These are phyloP conservation scores for Agrochola macilenta DNA, from an alignment of 2,888 invertebrate species.

Conservation along the genomic window DNA sequence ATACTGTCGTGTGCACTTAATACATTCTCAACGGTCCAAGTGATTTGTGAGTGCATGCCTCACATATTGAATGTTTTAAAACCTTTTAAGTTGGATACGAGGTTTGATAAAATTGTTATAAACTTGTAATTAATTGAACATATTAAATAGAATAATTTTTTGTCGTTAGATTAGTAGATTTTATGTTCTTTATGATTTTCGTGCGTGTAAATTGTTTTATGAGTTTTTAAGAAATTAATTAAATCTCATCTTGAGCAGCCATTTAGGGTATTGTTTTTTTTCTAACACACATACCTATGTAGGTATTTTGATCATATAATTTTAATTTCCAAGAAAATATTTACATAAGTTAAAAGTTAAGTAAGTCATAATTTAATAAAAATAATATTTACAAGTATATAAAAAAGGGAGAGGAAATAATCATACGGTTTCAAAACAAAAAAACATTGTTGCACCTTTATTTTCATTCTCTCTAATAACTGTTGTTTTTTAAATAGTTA, in stretches of 20 bases:
- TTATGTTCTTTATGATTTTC: slow-evolving; percentile 25
- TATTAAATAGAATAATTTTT: slow-evolving; percentile 77
- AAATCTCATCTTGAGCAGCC: background rate
- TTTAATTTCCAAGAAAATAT: too few relatives aligned
- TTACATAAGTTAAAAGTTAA: too few relatives aligned
- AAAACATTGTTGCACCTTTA: too few relatives aligned
- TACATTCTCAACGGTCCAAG: slow-evolving; percentile 62
- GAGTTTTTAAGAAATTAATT: background rate
- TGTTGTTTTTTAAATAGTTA: background rate
- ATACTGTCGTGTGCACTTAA: slow-evolving; percentile 25
- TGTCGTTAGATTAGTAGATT: slow-evolving; percentile 47
- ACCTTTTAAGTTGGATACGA: slow-evolving; percentile 85
- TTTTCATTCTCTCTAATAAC: background rate
- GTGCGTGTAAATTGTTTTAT: slow-evolving; percentile 32
- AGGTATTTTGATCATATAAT: too few relatives aligned
- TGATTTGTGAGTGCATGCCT: slow-evolving; percentile 84
- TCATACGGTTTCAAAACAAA: too few relatives aligned
- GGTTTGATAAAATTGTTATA: slow-evolving; percentile 82
- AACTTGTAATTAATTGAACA: slow-evolving; percentile 86
- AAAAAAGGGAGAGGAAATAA: too few relatives aligned
- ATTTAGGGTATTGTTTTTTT: background rate
- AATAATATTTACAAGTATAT: too few relatives aligned
- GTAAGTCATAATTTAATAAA: too few relatives aligned
- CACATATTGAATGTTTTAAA: slow-evolving; percentile 87
- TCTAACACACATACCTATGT: background rate